A percentile compares a stretch with the other conserved stretches of the same genome.
Evolutionary conservation across 1,140 invertebrate species (phyloP).

Genomic region (Holcopasites calliopsidis): DNA sequence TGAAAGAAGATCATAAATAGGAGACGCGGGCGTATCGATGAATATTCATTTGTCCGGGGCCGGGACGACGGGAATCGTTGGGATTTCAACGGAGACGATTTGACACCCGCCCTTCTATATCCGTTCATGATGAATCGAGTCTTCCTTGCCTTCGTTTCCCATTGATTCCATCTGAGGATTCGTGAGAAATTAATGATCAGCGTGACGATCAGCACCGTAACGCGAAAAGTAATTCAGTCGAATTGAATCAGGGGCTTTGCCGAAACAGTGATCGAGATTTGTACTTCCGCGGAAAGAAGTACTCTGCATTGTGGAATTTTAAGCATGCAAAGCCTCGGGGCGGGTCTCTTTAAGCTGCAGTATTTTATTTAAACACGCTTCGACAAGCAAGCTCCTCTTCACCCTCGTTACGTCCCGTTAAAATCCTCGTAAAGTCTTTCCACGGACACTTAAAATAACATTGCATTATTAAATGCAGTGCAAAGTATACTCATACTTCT

Average conservation of each 20-base stretch:
- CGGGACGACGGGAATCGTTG: slow-evolving; percentile 12
- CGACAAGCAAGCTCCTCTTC: neutral
- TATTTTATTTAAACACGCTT: slow-evolving; percentile 1
- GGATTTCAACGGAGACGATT: slow-evolving; percentile 24
- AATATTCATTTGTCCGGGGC: slow-evolving; percentile 24
- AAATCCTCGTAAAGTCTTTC: slow-evolving; percentile 17
- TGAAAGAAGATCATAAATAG: slow-evolving; percentile 53
- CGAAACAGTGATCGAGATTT: too few relatives aligned
- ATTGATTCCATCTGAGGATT: slow-evolving; percentile 23
- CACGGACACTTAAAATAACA: slow-evolving; percentile 11
- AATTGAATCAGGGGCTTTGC: too few relatives aligned
- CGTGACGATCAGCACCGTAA: neutral
- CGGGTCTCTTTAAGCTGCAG: neutral
- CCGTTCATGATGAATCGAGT: neutral
- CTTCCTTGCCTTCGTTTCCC: slow-evolving; percentile 17
- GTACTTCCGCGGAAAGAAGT: too few relatives aligned
- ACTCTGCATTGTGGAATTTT: too few relatives aligned
- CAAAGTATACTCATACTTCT: neutral
- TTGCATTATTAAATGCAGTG: neutral
- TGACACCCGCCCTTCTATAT: neutral
- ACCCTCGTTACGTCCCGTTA: neutral
- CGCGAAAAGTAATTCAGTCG: too few relatives aligned
- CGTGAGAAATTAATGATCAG: neutral
- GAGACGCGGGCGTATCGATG: slow-evolving; percentile 38
- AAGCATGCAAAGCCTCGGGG: too few relatives aligned